Evolutionary conservation across 2,113 vertebrate genomes (phyloP).

Genomic region (Engystomops pustulosus): DNA sequence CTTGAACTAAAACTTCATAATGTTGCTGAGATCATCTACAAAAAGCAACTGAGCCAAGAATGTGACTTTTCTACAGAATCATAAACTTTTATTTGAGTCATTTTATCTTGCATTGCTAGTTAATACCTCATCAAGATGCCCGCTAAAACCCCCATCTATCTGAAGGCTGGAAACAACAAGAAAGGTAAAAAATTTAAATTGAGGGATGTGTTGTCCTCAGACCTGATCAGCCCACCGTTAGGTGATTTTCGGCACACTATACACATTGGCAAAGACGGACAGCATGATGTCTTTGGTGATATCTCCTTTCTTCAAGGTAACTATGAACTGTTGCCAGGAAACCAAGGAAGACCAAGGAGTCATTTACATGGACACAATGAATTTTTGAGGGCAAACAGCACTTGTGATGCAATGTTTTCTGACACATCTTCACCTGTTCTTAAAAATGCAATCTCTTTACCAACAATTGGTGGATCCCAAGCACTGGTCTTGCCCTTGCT

Average conservation of each 20-base stretch:
- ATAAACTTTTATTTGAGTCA: neutral
- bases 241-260: constrained; percentile 98
- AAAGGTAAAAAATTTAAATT: constrained; percentile 97
- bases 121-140: constrained; percentile 79
- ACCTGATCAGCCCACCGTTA: constrained; percentile 97
- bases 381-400: constrained; percentile 90
- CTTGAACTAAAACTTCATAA: neutral
- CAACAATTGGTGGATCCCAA: constrained; percentile 92
- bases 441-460: constrained; percentile 98
- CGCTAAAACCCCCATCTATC: constrained; percentile 96
- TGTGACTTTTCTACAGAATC: constrained; percentile 26
- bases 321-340: constrained; percentile 91
- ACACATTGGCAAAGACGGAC: constrained; percentile 94
- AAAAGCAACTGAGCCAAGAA: constrained; percentile 4
- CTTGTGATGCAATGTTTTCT: constrained; percentile 86
- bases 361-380: constrained; percentile 82
- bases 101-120: neutral
- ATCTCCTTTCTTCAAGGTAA: constrained; percentile 98
- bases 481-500: constrained; percentile 89
- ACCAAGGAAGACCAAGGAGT: constrained; percentile 74
- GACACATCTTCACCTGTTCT: constrained; percentile 95
- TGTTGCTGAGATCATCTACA: neutral
- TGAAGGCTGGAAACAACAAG: constrained; percentile 91
- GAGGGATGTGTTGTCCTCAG: constrained; percentile 94
- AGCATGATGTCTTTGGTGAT: constrained; percentile 93